A percentile compares a stretch with the other conserved stretches of the same genome.
Conservation (phyloP, 1,140 invertebrate species). For the Drosophila pachea region DNA sequence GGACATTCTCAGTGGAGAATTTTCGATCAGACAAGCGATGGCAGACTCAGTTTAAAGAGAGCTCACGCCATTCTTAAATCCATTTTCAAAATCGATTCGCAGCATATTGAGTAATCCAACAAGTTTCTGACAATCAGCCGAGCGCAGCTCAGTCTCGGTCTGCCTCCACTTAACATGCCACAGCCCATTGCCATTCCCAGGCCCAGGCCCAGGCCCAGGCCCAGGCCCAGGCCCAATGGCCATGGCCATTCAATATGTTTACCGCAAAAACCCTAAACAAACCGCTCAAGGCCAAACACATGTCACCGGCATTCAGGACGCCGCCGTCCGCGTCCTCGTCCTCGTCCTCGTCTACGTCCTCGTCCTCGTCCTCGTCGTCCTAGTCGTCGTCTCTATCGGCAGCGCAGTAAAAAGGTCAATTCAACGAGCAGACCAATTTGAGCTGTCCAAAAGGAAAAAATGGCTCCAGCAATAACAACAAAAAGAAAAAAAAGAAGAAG, state of each 20-base stretch:
- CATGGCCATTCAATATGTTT: constrained; percentile 29
- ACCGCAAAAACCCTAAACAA: constrained; percentile 60
- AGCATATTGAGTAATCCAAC: constrained; percentile 41
- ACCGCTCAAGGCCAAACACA: constrained; percentile 75
- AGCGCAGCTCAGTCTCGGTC: constrained; percentile 11
- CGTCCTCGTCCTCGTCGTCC: too few species aligned
- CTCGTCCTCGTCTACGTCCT: too few species aligned
- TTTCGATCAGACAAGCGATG: background rate
- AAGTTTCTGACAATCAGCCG: constrained; percentile 31
- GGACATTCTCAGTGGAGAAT: too few species aligned
- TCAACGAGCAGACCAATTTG: constrained; percentile 68
- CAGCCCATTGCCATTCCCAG: constrained; percentile 14
- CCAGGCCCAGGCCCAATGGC: constrained; percentile 6
- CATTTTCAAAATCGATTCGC: constrained; percentile 19
- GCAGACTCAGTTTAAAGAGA: constrained; percentile 3
- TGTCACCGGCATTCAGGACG: constrained; percentile 50
- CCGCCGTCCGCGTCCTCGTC: too few species aligned
- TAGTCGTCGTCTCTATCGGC: constrained; percentile 6
- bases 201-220: constrained; percentile 7
- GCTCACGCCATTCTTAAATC: background rate
- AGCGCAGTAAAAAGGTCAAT: constrained; percentile 67
- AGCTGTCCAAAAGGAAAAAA: constrained; percentile 42
- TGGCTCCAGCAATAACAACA: constrained; percentile 47
- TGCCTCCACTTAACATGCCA: constrained; percentile 29
- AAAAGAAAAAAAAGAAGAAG: constrained; percentile 9